Evolutionary conservation across 2,797 vertebrate genomes (phyloP).

Genomic region (Calcarius lapponicus): DNA sequence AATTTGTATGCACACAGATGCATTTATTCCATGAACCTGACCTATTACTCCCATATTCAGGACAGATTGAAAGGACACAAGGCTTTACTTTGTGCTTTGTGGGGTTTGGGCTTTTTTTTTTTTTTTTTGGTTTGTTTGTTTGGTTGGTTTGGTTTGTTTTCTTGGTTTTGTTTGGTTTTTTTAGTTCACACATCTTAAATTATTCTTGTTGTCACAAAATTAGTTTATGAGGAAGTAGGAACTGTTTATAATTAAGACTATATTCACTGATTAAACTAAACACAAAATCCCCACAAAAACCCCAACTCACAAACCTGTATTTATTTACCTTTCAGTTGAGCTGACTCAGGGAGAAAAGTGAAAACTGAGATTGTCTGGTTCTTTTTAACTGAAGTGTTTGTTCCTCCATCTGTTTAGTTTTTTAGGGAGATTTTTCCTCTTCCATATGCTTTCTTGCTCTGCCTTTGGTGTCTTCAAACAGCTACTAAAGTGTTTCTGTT

Average conservation of each 20-base stretch:
- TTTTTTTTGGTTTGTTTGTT: neutral
- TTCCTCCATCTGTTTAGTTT: neutral
- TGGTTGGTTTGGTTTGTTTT: neutral
- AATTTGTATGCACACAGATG: neutral
- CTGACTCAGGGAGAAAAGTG: neutral
- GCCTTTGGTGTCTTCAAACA: neutral
- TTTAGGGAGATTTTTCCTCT: fast-evolving
- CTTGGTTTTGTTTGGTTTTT: fast-evolving
- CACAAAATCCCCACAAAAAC: fast-evolving
- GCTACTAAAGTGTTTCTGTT: neutral
- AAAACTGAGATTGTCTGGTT: neutral
- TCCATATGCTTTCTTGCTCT: neutral
- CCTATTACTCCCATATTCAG: neutral
- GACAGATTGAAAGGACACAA: neutral
- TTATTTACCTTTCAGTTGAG: neutral
- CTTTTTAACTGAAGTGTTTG: neutral
- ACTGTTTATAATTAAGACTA: neutral
- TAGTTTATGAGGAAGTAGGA: neutral
- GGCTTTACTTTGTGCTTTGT: neutral
- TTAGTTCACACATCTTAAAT: neutral
- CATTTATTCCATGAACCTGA: neutral
- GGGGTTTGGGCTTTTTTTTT: neutral
- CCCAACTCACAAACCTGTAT: neutral
- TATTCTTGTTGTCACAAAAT: neutral
- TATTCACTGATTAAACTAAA: neutral